A percentile compares a stretch with the other conserved stretches of the same genome.
phyloP scores from a whole-genome alignment of 2,113 vertebrate species.

The Phaetusa simplex region DNA sequence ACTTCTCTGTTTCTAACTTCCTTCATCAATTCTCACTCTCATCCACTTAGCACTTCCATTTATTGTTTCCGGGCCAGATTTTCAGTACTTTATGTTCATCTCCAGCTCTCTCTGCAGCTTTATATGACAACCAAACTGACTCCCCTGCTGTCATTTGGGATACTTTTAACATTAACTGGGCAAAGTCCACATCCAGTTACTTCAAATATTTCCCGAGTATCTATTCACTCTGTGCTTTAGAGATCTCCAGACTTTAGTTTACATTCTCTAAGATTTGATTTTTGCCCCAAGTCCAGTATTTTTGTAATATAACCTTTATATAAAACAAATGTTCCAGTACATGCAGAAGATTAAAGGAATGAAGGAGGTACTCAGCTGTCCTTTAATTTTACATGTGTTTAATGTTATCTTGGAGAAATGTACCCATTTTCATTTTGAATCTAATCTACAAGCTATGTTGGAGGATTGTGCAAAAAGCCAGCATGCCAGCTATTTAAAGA shows the following conservation, averaged over 20 bases:
- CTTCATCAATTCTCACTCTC: neutral
- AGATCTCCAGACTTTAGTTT: slow-evolving; percentile 34
- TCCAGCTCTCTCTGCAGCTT: slow-evolving; percentile 39
- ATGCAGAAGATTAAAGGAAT: slow-evolving; percentile 49
- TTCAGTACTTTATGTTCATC: slow-evolving; percentile 28
- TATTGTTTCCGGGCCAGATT: slow-evolving; percentile 31
- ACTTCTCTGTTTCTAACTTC: slow-evolving; percentile 20
- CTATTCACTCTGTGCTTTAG: slow-evolving; percentile 12
- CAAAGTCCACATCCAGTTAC: slow-evolving; percentile 30
- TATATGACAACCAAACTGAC: slow-evolving; percentile 27
- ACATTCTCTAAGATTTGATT: slow-evolving; percentile 42
- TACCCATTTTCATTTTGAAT: slow-evolving; percentile 42
- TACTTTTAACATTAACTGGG: slow-evolving; percentile 29
- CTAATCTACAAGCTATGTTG: neutral
- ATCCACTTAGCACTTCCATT: slow-evolving; percentile 34
- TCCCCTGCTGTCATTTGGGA: slow-evolving; percentile 33
- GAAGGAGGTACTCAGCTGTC: neutral
- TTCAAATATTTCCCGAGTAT: slow-evolving; percentile 23
- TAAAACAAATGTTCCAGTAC: slow-evolving; percentile 57
- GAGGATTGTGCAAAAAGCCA: neutral
- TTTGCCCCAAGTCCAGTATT: slow-evolving; percentile 39
- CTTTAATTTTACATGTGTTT: slow-evolving; percentile 54
- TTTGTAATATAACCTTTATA: slow-evolving; percentile 57
- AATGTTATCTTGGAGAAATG: slow-evolving; percentile 33
- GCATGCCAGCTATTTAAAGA: neutral